Evolutionary conservation across 1,140 invertebrate species (phyloP), one percentile per base, ranked within the genome.

Genomic region (Anastrepha ludens): DNA sequence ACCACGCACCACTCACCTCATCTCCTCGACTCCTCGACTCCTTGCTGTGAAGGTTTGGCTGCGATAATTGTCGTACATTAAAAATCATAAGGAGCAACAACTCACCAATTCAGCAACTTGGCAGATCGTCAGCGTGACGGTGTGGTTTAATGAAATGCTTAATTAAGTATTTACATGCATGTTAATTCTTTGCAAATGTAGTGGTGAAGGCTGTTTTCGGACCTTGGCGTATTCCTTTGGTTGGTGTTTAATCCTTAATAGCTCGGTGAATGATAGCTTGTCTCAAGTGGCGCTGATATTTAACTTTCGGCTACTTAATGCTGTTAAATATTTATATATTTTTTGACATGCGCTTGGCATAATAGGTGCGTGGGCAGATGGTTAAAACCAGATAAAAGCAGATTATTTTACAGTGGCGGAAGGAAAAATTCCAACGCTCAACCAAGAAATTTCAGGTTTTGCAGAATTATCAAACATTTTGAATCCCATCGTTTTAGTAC

Each of bases 151-250:
- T 74, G 67, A 74, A 74, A 74, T 47, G 67, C 67, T 74, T 74
- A 74, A 74, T 74, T 74, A 74, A 74, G 67, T 74, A 74, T 74
- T 74, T 74, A 74, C 67, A 74, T 41, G 44, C 39, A 74, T 74
- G 41, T 74, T 74, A 47, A 74, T 44, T 39, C 11, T 17, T 39
- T 29, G 65, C 65, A 67, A 39, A 74, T 44, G 41, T 47, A 74
- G 15, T 74, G 44, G 13, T 70, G 67, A 5, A 74, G 67, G 41
- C 29, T 5, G 6, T 74, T 74, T 74, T 74, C 67, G 67, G 64
- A 13, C 50, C 50, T 11, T 9, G 29, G 64, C 64, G 50, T 13
- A 11, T 67, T 20, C 11, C 29, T 67, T 39, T 67, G 3, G 13
- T 8, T 4, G 29, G 64, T 39, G 39, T 67, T 67, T 67, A 41